phyloP scores from a whole-genome alignment of 2,888 invertebrate genomes.

The Seira ritae region DNA sequence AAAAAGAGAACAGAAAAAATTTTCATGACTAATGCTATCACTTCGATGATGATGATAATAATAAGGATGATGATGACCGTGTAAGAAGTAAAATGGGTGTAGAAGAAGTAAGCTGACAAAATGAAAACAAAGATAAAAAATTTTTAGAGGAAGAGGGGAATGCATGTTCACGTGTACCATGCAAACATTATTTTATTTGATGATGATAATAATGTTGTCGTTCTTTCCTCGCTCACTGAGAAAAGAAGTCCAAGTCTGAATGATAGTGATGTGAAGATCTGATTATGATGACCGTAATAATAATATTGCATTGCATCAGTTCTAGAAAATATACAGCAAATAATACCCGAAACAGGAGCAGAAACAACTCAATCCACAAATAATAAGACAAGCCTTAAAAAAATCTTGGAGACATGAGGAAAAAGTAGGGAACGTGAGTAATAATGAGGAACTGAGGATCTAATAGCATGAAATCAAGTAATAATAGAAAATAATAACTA shows the following conservation, averaged over 20 bases:
- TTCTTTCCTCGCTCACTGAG: no score
- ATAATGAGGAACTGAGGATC: conserved; percentile 47
- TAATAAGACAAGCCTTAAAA: no score
- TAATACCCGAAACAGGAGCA: conserved; percentile 24
- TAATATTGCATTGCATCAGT: conserved; percentile 36
- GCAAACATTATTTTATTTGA: conserved; percentile 19
- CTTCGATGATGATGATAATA: no score
- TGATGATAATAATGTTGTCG: conserved; percentile 7
- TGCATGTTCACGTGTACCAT: conserved; percentile 14
- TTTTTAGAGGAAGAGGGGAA: no score
- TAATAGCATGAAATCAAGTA: conserved; percentile 55
- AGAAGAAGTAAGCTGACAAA: conserved; percentile 11
- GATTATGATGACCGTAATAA: conserved; percentile 47
- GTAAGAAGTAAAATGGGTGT: conserved; percentile 4
- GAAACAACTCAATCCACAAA: conserved; percentile 14
- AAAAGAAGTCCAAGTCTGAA: no score
- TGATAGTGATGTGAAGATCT: conserved; percentile 21
- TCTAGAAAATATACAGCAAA: conserved; percentile 25
- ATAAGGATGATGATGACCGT: conserved; percentile 24
- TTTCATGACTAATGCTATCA: no score
- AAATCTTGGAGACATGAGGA: no score
- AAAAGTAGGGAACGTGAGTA: conserved; percentile 44
- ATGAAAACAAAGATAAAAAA: conserved; percentile 17
- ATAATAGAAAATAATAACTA: conserved; percentile 32
- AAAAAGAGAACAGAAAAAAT: no score